Conservation (phyloP, 2,113 vertebrate genomes). For the Psilopsiagon aymara region DNA sequence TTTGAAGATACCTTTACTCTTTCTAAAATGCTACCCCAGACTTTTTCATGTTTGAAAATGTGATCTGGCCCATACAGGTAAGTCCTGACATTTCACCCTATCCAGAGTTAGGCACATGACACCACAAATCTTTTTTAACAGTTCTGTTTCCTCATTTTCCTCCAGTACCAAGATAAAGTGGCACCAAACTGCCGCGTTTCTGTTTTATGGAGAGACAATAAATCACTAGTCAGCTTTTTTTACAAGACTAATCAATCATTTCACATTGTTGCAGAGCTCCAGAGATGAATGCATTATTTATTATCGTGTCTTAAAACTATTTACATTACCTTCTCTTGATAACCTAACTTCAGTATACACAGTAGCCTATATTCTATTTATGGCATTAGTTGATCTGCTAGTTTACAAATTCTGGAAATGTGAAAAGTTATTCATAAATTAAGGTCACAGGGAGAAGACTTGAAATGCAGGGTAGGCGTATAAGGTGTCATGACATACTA, state of each 20-base stretch:
- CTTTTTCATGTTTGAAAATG: background rate
- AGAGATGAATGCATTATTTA: background rate
- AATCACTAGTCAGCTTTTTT: background rate
- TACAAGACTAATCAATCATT: background rate
- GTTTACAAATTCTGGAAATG: background rate
- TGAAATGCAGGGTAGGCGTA: background rate
- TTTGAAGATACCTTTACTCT: background rate
- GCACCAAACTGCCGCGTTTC: background rate
- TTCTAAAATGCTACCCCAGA: background rate
- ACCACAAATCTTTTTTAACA: background rate
- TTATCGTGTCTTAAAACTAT: background rate
- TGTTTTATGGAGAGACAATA: conserved; percentile 30
- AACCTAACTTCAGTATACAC: background rate
- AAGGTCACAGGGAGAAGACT: background rate
- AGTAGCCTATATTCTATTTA: background rate
- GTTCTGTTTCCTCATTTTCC: background rate
- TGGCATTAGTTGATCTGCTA: background rate
- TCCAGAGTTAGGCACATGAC: background rate
- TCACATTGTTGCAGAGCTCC: background rate
- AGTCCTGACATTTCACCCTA: background rate
- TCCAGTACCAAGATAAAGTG: background rate
- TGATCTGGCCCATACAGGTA: background rate
- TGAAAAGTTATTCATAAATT: background rate
- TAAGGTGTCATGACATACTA: background rate
- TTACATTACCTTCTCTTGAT: background rate